Conservation (phyloP, 2,888 invertebrate species). For the Thelaira solivaga region DNA sequence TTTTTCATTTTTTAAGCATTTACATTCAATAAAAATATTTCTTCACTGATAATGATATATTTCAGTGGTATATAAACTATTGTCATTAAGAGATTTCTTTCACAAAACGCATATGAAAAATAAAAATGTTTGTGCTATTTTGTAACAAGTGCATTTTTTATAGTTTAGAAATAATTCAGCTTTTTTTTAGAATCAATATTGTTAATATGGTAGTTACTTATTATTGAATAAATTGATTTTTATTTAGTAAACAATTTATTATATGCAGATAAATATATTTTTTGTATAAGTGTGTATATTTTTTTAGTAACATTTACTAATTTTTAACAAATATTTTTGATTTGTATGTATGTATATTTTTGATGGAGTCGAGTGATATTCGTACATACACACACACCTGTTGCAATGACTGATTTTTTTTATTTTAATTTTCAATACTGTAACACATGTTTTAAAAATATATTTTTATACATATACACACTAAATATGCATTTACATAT, state of each 20-base stretch:
- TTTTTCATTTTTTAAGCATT: constrained; percentile 16
- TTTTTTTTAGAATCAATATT: constrained; percentile 34
- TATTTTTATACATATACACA: background rate
- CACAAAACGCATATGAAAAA: constrained; percentile 33
- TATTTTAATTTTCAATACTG: background rate
- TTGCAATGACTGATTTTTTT: background rate
- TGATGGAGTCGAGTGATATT: background rate
- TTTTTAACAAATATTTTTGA: constrained; percentile 53
- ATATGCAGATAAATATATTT: too few relatives aligned
- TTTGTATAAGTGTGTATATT: constrained; percentile 46
- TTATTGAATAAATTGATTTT: constrained; percentile 34
- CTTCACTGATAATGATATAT: constrained; percentile 7
- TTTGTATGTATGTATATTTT: background rate
- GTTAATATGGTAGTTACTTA: constrained; percentile 10
- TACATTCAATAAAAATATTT: constrained; percentile 21
- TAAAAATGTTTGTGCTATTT: constrained; percentile 54
- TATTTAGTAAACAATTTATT: constrained; percentile 49
- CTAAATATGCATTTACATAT: background rate
- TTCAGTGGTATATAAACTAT: constrained; percentile 22
- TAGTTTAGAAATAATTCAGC: constrained; percentile 36
- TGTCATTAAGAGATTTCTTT: constrained; percentile 36
- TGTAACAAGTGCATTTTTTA: constrained; percentile 56
- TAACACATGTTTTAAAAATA: background rate
- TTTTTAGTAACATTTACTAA: constrained; percentile 54
- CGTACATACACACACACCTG: too few relatives aligned